Evolutionary conservation across 92 coral and sea anemone species (phyloP), one percentile per base, ranked within the genome.

Genomic region (Phenganax subtilis): DNA sequence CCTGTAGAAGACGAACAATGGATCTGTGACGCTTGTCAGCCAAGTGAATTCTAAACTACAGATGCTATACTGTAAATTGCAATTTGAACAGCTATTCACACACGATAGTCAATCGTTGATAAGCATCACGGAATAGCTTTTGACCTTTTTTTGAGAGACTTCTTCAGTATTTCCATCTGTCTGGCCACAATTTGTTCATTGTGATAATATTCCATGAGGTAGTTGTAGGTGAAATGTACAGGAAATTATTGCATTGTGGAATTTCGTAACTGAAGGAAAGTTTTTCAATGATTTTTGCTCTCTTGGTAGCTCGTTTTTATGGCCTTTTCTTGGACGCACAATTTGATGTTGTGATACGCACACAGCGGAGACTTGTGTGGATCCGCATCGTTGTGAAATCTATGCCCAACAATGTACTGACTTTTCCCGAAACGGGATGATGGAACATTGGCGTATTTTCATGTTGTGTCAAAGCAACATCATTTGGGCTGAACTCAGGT

Each of bases 251-350:
- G 88, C 77, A 75, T 65, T 0, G 76, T 60, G 2, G 88, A 80
- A 73, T 85, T 72, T 55, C 88, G 52, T 3, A 72, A 64, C 14
- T 81, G 31, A 17, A 57, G 72, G 15, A 81, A 29, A 73, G 81
- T 86, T 57, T 86, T 86, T 44, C 86, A 58, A 76, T 75, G 31
- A 51, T 86, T 86, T 16, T 28, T 44, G 75, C 80, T 54, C 61
- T 86, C 82, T 60, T 81, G 85, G n/a, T 81, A 81, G 51, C 82
- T 86, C 2, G 86, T 81, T 56, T 72, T 86, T 12, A 86, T 81
- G 9, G 81, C 68, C 51, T 80, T 62, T 14, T 44, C 14, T 37
- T 84, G 86, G 47, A 1, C 52, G 55, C 83, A 75, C 74, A 84
- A 59, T 17, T 65, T 75, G 20, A 84, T 84, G 59, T 84, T 44